Evolutionary conservation across 1,140 invertebrate species (phyloP).

Genomic region (Drosophila persimilis): DNA sequence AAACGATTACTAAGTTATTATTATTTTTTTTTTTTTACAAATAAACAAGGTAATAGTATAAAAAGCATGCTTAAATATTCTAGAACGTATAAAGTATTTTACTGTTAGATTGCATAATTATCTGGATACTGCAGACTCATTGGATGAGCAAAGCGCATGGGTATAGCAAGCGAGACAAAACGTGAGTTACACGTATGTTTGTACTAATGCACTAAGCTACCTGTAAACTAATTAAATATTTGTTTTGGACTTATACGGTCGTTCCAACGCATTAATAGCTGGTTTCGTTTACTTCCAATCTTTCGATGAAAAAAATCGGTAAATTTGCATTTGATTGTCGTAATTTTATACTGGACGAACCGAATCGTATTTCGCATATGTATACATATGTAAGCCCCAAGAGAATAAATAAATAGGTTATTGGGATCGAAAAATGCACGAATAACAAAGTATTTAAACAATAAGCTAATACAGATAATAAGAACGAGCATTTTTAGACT

Average conservation of each 20-base stretch:
- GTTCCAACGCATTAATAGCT: too few relatives aligned
- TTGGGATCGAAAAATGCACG: too few relatives aligned
- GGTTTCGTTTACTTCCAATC: too few relatives aligned
- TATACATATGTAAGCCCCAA: too few relatives aligned
- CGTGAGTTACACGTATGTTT: background rate
- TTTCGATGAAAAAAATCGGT: too few relatives aligned
- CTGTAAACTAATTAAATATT: constrained; percentile 1
- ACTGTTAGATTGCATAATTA: constrained; percentile 3
- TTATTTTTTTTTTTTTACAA: constrained; percentile 13
- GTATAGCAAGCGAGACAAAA: constrained; percentile 1
- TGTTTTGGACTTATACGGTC: too few relatives aligned
- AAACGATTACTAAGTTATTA: constrained; percentile 3
- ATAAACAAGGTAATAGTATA: constrained; percentile 1
- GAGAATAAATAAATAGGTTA: too few relatives aligned
- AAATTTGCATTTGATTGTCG: too few relatives aligned
- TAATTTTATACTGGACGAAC: too few relatives aligned
- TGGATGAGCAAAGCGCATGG: background rate
- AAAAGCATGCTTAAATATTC: constrained; percentile 15
- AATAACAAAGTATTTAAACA: too few relatives aligned
- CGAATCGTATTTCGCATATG: too few relatives aligned
- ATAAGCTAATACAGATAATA: background rate
- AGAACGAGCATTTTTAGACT: background rate
- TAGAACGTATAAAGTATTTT: background rate
- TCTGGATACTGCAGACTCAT: background rate
- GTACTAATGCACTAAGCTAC: background rate